Base-by-base conservation (phyloP, 2,888 invertebrate genomes). In the Drosophila diplacantha region DNA sequence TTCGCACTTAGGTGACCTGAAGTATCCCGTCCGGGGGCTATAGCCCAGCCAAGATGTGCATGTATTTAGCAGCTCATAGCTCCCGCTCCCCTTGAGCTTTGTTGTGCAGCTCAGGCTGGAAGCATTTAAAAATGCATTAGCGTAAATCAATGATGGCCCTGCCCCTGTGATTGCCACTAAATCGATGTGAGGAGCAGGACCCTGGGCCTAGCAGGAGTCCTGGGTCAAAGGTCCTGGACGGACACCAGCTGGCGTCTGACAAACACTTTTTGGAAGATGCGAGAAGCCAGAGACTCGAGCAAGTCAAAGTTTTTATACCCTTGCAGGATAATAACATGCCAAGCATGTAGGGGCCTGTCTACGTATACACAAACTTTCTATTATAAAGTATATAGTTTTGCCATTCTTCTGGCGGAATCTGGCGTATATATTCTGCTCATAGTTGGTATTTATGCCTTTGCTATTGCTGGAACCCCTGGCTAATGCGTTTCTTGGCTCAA, bases 1-100 rank as follows among this genome's bases (percentile, higher is more conserved):
- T 74, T 75, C 64, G 74, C 74, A 75, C 75, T 75, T 73, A 74
- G 75, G 61, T 75, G 68, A 75, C 76, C 75, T 74, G 65, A 74
- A 74, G 74, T 72, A 70, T 65, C 73, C 73, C 65, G 73, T 65
- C 24, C 67, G 24, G 56, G 24, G 20, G 38, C 56, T 3, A 34
- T 12, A 55, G 16, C 37, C 41, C 11, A 11, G 41, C 34, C 35
- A 39, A n/a, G 38, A 32, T 34, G 35, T 31, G 24, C 43, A 51
- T 70, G 67, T 47, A 63, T 55, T 57, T 52, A 60, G 61, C 58
- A 59, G 73, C 75, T 66, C 75, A 69, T 73, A 73, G 69, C 65
- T 72, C 20, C 32, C 44, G 5, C 0, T 31, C 47, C 38, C 38
- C 38, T 4, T 1, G 5, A 3, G 1, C 11, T 11, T 24, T n/a